Evolutionary conservation across 1,140 invertebrate species (phyloP).

Genomic region (Drosophila kikkawai): DNA sequence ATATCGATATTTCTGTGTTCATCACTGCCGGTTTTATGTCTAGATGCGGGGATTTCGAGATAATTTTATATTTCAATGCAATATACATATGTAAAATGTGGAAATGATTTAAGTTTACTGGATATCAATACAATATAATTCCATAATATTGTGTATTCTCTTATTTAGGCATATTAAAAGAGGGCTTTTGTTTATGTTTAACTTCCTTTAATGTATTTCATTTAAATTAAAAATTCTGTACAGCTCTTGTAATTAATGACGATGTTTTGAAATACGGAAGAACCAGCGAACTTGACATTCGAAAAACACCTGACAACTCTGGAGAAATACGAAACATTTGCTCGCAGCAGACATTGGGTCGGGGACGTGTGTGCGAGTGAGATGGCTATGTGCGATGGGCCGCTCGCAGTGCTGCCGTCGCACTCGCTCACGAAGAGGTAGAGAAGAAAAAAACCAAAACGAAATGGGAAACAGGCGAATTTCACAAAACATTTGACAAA

Average conservation of each 20-base stretch:
- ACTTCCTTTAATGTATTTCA: too few relatives aligned
- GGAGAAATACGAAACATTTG: slow-evolving; percentile 54
- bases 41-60: neutral
- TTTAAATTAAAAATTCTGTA: too few relatives aligned
- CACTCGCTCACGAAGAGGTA: slow-evolving; percentile 73
- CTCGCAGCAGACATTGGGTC: slow-evolving; percentile 67
- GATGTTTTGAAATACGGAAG: slow-evolving; percentile 13
- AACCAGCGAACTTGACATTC: neutral
- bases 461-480: slow-evolving; percentile 61
- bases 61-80: neutral
- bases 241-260: neutral
- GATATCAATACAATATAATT: neutral
- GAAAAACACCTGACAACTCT: slow-evolving; percentile 21
- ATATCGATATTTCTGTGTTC: slow-evolving; percentile 9
- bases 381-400: slow-evolving; percentile 36
- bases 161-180: neutral
- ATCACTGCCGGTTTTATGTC: neutral
- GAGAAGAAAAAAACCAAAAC: slow-evolving; percentile 79
- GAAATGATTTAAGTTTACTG: neutral
- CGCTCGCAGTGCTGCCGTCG: slow-evolving; percentile 38
- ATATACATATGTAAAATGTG: too few relatives aligned
- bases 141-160: neutral
- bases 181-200: too few relatives aligned
- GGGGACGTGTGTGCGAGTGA: slow-evolving; percentile 52
- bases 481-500: slow-evolving; percentile 66